Percentiles rank a stretch among this genome's conserved stretches.
Conservation (phyloP, 2,797 vertebrate species). For the Xenopus petersii region DNA sequence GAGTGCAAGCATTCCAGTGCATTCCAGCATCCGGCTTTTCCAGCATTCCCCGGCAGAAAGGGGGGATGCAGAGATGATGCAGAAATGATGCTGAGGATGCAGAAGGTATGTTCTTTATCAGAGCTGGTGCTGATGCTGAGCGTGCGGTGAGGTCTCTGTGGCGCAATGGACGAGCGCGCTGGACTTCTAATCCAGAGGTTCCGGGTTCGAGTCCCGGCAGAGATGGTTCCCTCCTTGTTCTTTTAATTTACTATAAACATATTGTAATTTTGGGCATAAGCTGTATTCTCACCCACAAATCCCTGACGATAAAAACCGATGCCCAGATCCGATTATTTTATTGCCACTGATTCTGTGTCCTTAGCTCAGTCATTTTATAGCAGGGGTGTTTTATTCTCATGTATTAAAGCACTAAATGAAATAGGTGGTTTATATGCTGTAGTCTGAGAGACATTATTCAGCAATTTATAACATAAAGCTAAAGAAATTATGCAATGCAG, state of each 20-base stretch:
- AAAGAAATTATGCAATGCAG: too few relatives aligned
- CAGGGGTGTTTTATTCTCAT: too few relatives aligned
- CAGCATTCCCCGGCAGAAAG: conserved; percentile 23
- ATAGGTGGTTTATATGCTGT: too few relatives aligned
- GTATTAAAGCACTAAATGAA: too few relatives aligned
- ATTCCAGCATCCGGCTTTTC: conserved; percentile 44
- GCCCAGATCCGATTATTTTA: too few relatives aligned
- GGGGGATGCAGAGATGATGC: conserved; percentile 34
- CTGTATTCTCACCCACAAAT: background rate
- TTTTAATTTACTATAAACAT: conserved; percentile 58
- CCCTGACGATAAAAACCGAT: background rate
- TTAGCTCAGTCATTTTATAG: too few relatives aligned
- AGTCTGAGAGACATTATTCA: too few relatives aligned
- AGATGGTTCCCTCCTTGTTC: conserved; percentile 72
- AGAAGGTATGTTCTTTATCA: conserved; percentile 64
- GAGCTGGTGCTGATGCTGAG: conserved; percentile 63
- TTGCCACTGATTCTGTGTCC: too few relatives aligned
- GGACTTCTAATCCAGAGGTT: conserved; percentile 99
- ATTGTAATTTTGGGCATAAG: background rate
- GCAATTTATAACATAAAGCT: too few relatives aligned
- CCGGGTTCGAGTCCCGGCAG: conserved; percentile 99
- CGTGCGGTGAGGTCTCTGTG: conserved; percentile 92
- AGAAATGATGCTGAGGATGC: conserved; percentile 42
- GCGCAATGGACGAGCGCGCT: conserved; percentile 99
- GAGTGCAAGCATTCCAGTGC: background rate